These are phyloP conservation scores for Labrus mixtus DNA, from an alignment of 2,113 vertebrate species.

Conservation along the genomic window DNA sequence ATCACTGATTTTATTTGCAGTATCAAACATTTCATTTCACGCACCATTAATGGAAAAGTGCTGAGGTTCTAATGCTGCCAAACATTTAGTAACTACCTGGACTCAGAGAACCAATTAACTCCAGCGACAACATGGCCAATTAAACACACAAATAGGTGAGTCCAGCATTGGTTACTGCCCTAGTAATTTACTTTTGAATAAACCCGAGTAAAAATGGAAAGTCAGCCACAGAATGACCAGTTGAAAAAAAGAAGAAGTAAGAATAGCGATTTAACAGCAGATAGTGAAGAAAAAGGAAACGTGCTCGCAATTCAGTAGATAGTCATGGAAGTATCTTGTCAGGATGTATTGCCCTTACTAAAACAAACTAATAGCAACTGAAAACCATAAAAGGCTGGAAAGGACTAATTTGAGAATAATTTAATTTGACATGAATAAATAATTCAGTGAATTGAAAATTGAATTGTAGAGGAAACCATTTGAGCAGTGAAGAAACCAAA, in stretches of 20 bases:
- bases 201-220: conserved; percentile 88
- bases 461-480: neutral
- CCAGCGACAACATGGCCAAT: conserved; percentile 99
- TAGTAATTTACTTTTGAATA: conserved; percentile 80
- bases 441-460: conserved; percentile 11
- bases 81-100: conserved; percentile 99
- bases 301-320: conserved; percentile 10
- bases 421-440: conserved; percentile 37
- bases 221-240: conserved; percentile 67
- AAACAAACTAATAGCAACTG: conserved; percentile 4
- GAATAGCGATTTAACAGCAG: neutral
- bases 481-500: conserved; percentile 1
- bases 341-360: neutral
- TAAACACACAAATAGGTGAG: conserved; percentile 99
- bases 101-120: conserved; percentile 99
- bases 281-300: conserved; percentile 26
- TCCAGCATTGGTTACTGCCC: conserved; percentile 84
- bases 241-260: conserved; percentile 44
- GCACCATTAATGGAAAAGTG: conserved; percentile 99
- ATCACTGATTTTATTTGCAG: conserved; percentile 99
- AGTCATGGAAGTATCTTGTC: neutral
- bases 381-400: neutral
- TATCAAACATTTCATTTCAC: conserved; percentile 99
- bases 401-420: conserved; percentile 12
- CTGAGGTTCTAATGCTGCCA: conserved; percentile 99